Evolutionary conservation across 1,140 invertebrate genomes (phyloP).

Genomic region (Drosophila obscura): DNA sequence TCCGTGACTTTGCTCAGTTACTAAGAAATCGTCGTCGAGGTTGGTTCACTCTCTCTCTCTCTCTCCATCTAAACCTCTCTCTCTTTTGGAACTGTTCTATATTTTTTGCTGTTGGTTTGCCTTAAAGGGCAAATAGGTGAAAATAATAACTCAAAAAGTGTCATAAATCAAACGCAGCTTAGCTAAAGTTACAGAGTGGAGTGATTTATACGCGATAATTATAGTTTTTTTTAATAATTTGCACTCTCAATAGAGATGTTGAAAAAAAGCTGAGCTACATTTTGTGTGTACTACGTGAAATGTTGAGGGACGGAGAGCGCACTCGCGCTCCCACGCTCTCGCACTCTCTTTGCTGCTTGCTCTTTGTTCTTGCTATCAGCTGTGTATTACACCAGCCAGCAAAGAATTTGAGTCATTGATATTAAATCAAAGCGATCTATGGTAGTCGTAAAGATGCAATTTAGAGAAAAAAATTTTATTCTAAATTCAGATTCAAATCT

Average conservation of each 20-base stretch:
- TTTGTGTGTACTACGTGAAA: constrained; percentile 47
- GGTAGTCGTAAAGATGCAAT: no score
- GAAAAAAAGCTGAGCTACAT: constrained; percentile 18
- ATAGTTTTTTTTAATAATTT: background rate
- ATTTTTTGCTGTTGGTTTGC: background rate
- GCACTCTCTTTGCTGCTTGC: constrained; percentile 6
- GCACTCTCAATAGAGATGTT: background rate
- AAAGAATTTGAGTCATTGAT: no score
- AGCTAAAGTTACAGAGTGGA: background rate
- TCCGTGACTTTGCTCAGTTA: constrained; percentile 56
- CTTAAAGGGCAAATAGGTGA: background rate
- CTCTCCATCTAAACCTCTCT: background rate
- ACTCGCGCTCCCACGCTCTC: constrained; percentile 8
- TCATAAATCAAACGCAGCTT: background rate
- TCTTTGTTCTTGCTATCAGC: constrained; percentile 39
- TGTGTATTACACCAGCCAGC: constrained; percentile 39
- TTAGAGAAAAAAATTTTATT: no score
- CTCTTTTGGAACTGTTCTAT: no score
- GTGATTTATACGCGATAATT: background rate
- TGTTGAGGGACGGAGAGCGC: constrained; percentile 24
- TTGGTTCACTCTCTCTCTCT: constrained; percentile 43
- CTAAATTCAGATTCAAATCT: no score
- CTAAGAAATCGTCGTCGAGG: constrained; percentile 60
- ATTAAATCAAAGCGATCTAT: no score
- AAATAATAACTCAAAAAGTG: background rate